phyloP scores from a whole-genome alignment of 2,888 invertebrate species.

The Netelia fuscicornis region DNA sequence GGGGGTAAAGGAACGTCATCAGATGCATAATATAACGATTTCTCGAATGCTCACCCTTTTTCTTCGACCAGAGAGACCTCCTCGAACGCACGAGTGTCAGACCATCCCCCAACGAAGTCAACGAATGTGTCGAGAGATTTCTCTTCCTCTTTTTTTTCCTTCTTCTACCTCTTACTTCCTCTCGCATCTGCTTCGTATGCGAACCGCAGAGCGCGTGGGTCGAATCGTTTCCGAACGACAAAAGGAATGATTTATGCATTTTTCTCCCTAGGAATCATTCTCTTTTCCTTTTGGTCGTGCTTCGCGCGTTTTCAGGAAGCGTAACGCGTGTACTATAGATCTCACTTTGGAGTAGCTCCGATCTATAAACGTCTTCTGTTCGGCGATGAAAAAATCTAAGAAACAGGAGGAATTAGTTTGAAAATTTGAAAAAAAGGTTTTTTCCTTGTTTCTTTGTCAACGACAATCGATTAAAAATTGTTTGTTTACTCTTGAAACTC shows the following conservation, averaged over 20 bases:
- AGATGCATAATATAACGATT: not conserved
- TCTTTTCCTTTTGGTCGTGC: not conserved
- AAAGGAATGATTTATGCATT: conserved; percentile 14
- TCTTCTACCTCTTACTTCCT: not conserved
- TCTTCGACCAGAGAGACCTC: not conserved
- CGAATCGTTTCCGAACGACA: not conserved
- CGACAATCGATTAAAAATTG: too few relatives aligned
- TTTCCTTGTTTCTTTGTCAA: too few relatives aligned
- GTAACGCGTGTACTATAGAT: too few relatives aligned
- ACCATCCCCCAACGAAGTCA: not conserved
- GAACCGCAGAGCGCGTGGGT: not conserved
- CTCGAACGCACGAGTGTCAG: not conserved
- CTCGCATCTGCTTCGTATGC: not conserved
- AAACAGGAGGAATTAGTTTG: too few relatives aligned
- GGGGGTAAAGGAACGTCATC: not conserved
- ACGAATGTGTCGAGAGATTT: not conserved
- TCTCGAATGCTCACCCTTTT: conserved; percentile 16
- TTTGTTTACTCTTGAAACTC: too few relatives aligned
- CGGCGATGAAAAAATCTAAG: too few relatives aligned
- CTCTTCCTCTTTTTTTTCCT: not conserved
- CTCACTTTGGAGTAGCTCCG: too few relatives aligned
- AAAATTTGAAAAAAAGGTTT: too few relatives aligned
- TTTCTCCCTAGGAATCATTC: not conserved
- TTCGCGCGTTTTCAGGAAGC: not conserved
- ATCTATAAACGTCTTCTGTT: too few relatives aligned